phyloP scores from a whole-genome alignment of 2,113 vertebrate genomes.

The Ammodramus savannarum region DNA sequence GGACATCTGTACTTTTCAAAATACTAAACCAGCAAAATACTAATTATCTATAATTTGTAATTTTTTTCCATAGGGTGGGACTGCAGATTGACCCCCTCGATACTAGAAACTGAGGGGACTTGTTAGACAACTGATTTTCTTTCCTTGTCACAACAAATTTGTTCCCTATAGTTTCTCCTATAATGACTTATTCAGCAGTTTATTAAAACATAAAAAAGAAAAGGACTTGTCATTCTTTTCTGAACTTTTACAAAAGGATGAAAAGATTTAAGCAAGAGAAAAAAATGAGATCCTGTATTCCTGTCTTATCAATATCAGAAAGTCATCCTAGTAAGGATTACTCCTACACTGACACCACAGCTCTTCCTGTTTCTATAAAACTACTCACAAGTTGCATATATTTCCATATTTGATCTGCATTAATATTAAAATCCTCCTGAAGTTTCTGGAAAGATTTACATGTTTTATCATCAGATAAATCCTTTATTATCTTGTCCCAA shows the following conservation, averaged over 20 bases:
- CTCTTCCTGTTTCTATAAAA: constrained; percentile 38
- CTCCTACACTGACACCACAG: not conserved
- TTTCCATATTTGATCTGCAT: constrained; percentile 59
- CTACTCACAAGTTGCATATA: constrained; percentile 21
- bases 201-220: not conserved
- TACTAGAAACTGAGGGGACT: not conserved
- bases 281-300: not conserved
- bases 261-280: not conserved
- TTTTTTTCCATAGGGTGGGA: not conserved
- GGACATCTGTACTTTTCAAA: not conserved
- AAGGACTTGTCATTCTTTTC: not conserved
- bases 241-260: not conserved
- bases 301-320: constrained; percentile 33
- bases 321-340: constrained; percentile 41
- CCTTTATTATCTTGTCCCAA: constrained; percentile 52
- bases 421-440: constrained; percentile 55
- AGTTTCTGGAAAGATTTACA: constrained; percentile 61
- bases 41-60: not conserved
- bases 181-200: not conserved
- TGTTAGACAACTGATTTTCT: not conserved
- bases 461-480: constrained; percentile 55
- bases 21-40: not conserved
- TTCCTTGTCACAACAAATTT: not conserved
- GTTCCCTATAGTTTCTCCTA: not conserved
- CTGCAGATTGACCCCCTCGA: not conserved